Conservation (phyloP, 2,888 invertebrate genomes). For the Ochropacha duplaris region DNA sequence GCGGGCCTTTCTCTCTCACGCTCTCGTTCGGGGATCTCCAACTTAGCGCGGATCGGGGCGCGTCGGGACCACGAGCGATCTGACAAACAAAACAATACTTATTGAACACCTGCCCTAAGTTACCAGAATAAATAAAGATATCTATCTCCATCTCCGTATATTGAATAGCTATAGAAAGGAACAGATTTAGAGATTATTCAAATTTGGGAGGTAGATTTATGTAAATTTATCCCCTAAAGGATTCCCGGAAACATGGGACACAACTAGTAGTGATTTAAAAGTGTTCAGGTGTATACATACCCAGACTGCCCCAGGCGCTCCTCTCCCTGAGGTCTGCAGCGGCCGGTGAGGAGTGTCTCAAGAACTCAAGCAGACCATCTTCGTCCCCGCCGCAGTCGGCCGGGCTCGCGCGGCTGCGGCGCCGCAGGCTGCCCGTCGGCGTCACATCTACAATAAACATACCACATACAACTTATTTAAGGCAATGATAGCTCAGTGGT, state of each 20-base stretch:
- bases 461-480: not conserved
- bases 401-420: constrained; percentile 91
- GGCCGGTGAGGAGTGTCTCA: constrained; percentile 87
- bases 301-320: constrained; percentile 92
- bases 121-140: no score
- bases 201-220: no score
- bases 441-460: constrained; percentile 87
- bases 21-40: constrained; percentile 92
- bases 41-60: constrained; percentile 88
- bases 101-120: not conserved
- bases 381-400: constrained; percentile 90
- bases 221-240: no score
- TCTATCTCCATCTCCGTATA: no score
- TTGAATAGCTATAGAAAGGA: no score
- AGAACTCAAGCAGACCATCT: constrained; percentile 92
- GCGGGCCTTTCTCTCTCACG: constrained; percentile 87
- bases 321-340: constrained; percentile 89
- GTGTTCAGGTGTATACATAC: constrained; percentile 60
- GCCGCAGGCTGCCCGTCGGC: constrained; percentile 93
- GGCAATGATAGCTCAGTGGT: no score
- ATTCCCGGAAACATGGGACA: no score
- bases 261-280: no score
- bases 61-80: constrained; percentile 96
- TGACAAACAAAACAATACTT: constrained; percentile 32
- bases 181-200: no score